phyloP scores from a whole-genome alignment of 2,888 invertebrate genomes.

The Diaprepes abbreviatus region DNA sequence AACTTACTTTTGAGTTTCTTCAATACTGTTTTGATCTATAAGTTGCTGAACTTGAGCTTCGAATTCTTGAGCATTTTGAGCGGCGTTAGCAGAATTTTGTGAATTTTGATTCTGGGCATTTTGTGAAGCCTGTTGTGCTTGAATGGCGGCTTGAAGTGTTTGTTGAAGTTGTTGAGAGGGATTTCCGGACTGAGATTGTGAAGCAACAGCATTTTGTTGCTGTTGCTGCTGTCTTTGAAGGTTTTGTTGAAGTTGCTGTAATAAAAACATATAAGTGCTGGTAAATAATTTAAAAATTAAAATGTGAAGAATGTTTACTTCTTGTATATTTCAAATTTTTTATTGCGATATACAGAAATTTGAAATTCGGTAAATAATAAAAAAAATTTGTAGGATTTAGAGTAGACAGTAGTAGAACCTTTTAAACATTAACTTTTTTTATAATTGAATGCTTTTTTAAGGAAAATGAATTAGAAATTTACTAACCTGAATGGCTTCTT shows the following conservation, averaged over 20 bases:
- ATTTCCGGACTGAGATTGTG: not conserved
- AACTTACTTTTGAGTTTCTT: slow-evolving; percentile 24
- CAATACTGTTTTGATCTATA: slow-evolving; percentile 5
- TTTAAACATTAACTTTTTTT: not conserved
- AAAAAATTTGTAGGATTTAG: no score
- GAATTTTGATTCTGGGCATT: slow-evolving; percentile 8
- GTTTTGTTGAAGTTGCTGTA: slow-evolving; percentile 8
- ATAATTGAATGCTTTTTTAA: not conserved
- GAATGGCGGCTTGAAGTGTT: slow-evolving; percentile 19
- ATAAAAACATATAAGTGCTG: not conserved
- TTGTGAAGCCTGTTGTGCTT: slow-evolving; percentile 16
- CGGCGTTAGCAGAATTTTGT: not conserved
- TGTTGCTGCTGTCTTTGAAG: slow-evolving; percentile 17
- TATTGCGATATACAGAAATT: not conserved
- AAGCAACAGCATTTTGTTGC: not conserved
- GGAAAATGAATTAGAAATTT: not conserved
- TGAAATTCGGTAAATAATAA: no score
- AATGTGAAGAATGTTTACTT: no score
- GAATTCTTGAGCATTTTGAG: not conserved
- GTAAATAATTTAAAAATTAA: no score
- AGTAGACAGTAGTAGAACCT: not conserved
- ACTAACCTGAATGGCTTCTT: slow-evolving; percentile 29
- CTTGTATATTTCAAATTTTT: no score
- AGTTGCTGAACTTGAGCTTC: slow-evolving; percentile 10
- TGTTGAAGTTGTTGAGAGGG: slow-evolving; percentile 12